Conservation (phyloP, 1,140 invertebrate genomes). For the Theocolax elegans region DNA sequence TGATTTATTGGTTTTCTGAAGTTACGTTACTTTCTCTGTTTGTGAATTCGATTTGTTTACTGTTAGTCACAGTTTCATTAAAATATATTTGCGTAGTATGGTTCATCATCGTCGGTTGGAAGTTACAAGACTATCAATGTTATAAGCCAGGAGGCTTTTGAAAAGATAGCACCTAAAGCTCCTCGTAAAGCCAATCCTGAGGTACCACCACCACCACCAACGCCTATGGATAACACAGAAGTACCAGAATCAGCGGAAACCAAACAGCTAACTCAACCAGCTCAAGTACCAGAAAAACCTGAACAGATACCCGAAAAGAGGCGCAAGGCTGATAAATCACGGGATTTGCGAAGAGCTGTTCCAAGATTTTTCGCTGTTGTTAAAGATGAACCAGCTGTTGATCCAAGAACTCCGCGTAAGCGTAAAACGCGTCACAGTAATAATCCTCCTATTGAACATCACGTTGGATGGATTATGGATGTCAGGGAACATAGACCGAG, state of each 20-base stretch:
- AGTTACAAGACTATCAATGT: constrained; percentile 89
- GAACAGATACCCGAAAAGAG: constrained; percentile 52
- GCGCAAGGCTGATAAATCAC: constrained; percentile 20
- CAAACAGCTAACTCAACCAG: constrained; percentile 17
- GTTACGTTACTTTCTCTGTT: no score
- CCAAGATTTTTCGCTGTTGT: constrained; percentile 94
- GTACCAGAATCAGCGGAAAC: constrained; percentile 40
- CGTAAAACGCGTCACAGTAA: constrained; percentile 91
- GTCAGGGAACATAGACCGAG: constrained; percentile 82
- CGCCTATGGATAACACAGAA: constrained; percentile 60
- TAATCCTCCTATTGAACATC: constrained; percentile 93
- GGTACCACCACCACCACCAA: constrained; percentile 83
- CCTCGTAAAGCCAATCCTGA: constrained; percentile 75
- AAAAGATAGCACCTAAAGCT: constrained; percentile 78
- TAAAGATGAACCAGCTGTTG: constrained; percentile 78
- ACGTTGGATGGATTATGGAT: constrained; percentile 98
- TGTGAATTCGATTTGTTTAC: no score
- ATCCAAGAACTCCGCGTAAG: constrained; percentile 80
- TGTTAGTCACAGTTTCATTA: no score
- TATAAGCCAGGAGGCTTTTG: constrained; percentile 89
- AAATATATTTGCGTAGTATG: constrained; percentile 51
- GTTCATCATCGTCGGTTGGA: constrained; percentile 63
- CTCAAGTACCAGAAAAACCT: constrained; percentile 55
- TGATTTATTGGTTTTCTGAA: constrained; percentile 48
- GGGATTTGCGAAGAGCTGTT: constrained; percentile 51